phyloP scores from a whole-genome alignment of 1,140 invertebrate genomes.

The Listronotus bonariensis region DNA sequence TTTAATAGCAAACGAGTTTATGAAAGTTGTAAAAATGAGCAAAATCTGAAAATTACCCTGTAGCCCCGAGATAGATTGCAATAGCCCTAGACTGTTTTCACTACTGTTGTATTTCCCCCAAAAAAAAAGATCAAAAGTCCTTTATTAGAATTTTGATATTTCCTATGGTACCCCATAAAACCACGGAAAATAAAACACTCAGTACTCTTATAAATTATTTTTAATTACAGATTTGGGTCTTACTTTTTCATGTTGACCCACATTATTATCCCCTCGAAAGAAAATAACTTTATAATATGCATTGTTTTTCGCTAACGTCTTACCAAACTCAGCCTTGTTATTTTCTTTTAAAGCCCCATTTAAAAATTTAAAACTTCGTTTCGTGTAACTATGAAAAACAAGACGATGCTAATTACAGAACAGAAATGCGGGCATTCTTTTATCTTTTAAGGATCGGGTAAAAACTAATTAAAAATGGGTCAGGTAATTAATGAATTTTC shows the following conservation, averaged over 20 bases:
- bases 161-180: too few species aligned
- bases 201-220: too few species aligned
- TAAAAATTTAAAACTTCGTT: conserved; percentile 15
- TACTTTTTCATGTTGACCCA: not conserved
- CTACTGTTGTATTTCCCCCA: too few species aligned
- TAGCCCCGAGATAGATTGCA: too few species aligned
- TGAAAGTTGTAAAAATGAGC: too few species aligned
- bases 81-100: too few species aligned
- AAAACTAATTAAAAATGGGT: conserved; percentile 11
- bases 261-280: not conserved
- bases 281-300: conserved; percentile 8
- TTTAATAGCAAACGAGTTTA: too few species aligned
- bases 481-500: conserved; percentile 5
- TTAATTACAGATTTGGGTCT: too few species aligned
- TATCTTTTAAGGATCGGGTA: not conserved
- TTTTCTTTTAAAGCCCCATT: conserved; percentile 11
- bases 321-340: conserved; percentile 3
- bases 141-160: too few species aligned
- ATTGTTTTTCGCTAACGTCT: conserved; percentile 1
- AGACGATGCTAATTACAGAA: conserved; percentile 10
- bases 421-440: conserved; percentile 16
- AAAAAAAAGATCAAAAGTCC: too few species aligned
- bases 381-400: conserved; percentile 10
- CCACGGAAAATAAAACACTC: too few species aligned
- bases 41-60: too few species aligned